Percentiles rank a stretch among this genome's conserved stretches.
Evolutionary conservation across 1,140 invertebrate species (phyloP).

Genomic region (Heliconius melpomene): DNA sequence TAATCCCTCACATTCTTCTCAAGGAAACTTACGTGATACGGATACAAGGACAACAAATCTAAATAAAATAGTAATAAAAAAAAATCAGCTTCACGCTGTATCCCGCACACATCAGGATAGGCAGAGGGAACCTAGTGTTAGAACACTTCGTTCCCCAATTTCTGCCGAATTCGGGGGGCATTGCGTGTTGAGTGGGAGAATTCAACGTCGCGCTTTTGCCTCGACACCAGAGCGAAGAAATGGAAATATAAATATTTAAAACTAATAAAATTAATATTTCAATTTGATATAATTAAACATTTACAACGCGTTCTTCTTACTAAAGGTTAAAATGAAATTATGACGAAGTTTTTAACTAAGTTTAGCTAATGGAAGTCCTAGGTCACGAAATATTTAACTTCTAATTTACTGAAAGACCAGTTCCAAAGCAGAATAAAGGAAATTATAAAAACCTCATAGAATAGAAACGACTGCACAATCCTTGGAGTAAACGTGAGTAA

Average conservation of each 20-base stretch:
- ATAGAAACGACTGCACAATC: constrained; percentile 31
- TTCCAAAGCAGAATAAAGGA: neutral
- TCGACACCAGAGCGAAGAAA: too few species aligned
- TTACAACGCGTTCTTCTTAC: neutral
- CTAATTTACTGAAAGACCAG: neutral
- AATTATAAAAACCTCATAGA: constrained; percentile 22
- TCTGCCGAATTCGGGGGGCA: too few species aligned
- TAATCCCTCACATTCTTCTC: constrained; percentile 17
- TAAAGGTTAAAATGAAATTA: neutral
- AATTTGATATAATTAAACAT: neutral
- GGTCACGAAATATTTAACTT: neutral
- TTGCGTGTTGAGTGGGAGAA: too few species aligned
- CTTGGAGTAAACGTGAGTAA: constrained; percentile 26
- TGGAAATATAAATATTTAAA: too few species aligned
- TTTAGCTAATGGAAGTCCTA: neutral
- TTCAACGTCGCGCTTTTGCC: too few species aligned
- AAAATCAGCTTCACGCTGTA: too few species aligned
- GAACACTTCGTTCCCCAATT: too few species aligned
- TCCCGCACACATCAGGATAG: too few species aligned
- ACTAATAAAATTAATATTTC: neutral
- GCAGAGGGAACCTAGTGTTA: too few species aligned
- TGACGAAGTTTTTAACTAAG: neutral
- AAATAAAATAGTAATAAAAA: neutral
- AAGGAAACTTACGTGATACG: constrained; percentile 5
- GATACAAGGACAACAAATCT: neutral